Percentiles rank a stretch among this genome's conserved stretches.
Conservation (phyloP, 1,140 invertebrate species). For the Drosophila parabipectinata region DNA sequence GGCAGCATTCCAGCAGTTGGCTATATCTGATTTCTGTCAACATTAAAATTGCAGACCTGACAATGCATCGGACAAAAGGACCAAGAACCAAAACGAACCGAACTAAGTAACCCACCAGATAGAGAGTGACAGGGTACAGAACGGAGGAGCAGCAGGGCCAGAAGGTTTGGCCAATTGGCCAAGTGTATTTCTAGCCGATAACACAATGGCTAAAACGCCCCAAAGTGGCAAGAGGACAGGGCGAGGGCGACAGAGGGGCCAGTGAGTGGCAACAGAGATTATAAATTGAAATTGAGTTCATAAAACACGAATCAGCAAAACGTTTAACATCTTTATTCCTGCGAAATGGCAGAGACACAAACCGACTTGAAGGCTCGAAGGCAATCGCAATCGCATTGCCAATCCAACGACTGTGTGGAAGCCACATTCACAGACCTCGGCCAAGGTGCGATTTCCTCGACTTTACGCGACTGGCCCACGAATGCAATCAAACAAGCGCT, state of each 20-base stretch:
- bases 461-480: conserved; percentile 45
- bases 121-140: conserved; percentile 52
- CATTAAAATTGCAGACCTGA: conserved; percentile 82
- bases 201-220: conserved; percentile 75
- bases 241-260: conserved; percentile 5
- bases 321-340: conserved; percentile 83
- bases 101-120: conserved; percentile 76
- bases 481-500: conserved; percentile 81
- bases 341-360: conserved; percentile 69
- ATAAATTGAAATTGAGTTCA: conserved; percentile 84
- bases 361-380: conserved; percentile 17
- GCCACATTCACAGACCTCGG: conserved; percentile 20
- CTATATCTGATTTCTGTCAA: conserved; percentile 82
- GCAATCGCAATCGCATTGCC: conserved; percentile 51
- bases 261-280: conserved; percentile 82
- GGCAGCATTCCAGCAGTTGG: conserved; percentile 76
- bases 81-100: conserved; percentile 33
- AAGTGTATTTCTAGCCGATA: conserved; percentile 72
- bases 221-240: conserved; percentile 25
- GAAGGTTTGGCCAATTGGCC: conserved; percentile 55
- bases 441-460: conserved; percentile 72
- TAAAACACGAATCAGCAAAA: conserved; percentile 84
- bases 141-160: background rate
- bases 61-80: conserved; percentile 64
- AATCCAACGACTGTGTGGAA: conserved; percentile 22